A percentile compares a stretch with the other conserved stretches of the same genome.
These are phyloP conservation scores for Byasa hedistus DNA, from an alignment of 2,888 invertebrate genomes.

Conservation along the genomic window DNA sequence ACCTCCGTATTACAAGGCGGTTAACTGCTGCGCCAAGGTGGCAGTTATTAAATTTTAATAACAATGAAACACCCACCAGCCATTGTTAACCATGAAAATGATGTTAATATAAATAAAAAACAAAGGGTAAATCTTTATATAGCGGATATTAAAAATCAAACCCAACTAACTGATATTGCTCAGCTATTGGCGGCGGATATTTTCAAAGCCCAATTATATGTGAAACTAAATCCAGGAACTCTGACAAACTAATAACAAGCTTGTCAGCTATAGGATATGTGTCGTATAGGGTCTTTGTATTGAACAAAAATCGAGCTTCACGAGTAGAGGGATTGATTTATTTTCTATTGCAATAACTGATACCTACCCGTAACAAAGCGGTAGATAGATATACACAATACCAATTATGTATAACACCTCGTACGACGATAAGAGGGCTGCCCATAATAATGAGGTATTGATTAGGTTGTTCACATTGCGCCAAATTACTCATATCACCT, in stretches of 20 bases:
- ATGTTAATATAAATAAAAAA: background rate
- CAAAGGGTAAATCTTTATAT: background rate
- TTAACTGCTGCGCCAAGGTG: too few species aligned
- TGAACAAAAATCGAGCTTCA: background rate
- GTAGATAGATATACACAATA: too few species aligned
- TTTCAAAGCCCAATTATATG: background rate
- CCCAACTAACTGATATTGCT: background rate
- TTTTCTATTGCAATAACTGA: background rate
- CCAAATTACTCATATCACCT: too few species aligned
- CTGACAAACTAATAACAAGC: constrained; percentile 2
- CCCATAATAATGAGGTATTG: too few species aligned
- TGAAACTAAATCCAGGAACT: background rate
- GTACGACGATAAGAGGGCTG: too few species aligned
- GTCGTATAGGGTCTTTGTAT: background rate
- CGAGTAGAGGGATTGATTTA: background rate
- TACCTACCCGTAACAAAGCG: too few species aligned
- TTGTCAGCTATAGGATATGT: background rate
- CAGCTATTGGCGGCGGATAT: background rate
- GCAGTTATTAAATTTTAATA: too few species aligned
- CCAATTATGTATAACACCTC: too few species aligned
- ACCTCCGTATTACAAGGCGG: too few species aligned
- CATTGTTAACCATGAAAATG: too few species aligned
- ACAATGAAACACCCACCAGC: too few species aligned
- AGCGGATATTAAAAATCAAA: background rate
- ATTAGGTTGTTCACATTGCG: too few species aligned